phyloP scores from a whole-genome alignment of 2,113 vertebrate genomes.

The Coregonus clupeaformis region DNA sequence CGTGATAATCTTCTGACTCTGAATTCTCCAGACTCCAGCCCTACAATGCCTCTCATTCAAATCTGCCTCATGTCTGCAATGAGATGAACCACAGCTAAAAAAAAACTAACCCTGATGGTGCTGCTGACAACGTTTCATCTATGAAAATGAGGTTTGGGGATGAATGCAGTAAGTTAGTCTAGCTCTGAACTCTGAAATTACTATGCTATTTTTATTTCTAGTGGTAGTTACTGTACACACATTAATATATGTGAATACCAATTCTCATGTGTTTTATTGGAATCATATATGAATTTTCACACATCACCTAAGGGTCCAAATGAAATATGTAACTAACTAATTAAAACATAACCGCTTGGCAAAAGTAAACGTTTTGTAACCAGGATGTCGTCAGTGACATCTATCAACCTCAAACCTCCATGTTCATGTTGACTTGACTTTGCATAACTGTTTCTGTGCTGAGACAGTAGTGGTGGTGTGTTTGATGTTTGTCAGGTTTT shows the following conservation, averaged over 20 bases:
- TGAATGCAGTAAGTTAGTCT: neutral
- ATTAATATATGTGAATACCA: neutral
- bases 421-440: neutral
- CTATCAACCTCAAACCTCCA: neutral
- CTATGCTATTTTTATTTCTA: neutral
- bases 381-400: neutral
- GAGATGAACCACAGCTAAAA: constrained; percentile 33
- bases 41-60: constrained; percentile 33
- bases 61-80: constrained; percentile 19
- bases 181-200: neutral
- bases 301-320: neutral
- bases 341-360: neutral
- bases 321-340: neutral
- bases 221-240: neutral
- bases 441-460: neutral
- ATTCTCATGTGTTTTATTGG: neutral
- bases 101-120: constrained; percentile 20
- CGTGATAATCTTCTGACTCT: constrained; percentile 25
- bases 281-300: neutral
- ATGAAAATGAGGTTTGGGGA: constrained; percentile 35
- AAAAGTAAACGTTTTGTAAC: neutral
- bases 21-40: neutral
- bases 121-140: constrained; percentile 8
- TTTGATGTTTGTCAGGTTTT: neutral
- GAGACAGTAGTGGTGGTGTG: neutral